Evolutionary conservation across 2,113 vertebrate species (phyloP), one percentile per base, ranked within the genome.

Genomic region (Chiloscyllium plagiosum): DNA sequence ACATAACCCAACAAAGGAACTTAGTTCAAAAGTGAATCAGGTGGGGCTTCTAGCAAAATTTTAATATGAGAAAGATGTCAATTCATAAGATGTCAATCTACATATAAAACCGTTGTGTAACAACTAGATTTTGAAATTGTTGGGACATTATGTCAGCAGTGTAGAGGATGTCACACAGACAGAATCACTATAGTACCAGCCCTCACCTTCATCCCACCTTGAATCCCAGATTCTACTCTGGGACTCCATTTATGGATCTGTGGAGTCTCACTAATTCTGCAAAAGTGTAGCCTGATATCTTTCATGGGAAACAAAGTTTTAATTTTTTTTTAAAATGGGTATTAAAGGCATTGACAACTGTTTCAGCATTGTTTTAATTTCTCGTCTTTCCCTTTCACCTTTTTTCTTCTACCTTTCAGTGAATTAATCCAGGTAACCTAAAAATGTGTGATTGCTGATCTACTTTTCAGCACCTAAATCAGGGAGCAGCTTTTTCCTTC

Each of bases 121-220:
- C 68, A 50, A 52, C 6, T 47, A 26, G 7, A 95, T 95, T 95
- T 95, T 95, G 94, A 72, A 95, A 95, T 70, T 72, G 68, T 42
- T 72, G 26, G 72, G 47, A 26, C 42, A 76, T 4, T 95, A 66
- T 52, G 69, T 70, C 69, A 90, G 87, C 52, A 76, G 24, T 76
- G 69, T 29, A 52, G 94, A 95, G 68, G 68, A 95, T 72, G 69
- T 95, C 42, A 72, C 42, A 47, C 47, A 72, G 69, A 76, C 94
- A 72, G 69, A 7, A 72, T 95, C 69, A 72, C 94, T 95, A 95
- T 33, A 95, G 94, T 76, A 72, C 7, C 56, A 61, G 1, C 0
- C 56, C 56, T 12, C 10, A 61, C 7, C 56, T 61, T 61, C 10
- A 61, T 61, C 56, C 56, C 56, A 61, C 56, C 56, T 61, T 61